Conservation (phyloP, 2,113 vertebrate species). For the Abramis brama region DNA sequence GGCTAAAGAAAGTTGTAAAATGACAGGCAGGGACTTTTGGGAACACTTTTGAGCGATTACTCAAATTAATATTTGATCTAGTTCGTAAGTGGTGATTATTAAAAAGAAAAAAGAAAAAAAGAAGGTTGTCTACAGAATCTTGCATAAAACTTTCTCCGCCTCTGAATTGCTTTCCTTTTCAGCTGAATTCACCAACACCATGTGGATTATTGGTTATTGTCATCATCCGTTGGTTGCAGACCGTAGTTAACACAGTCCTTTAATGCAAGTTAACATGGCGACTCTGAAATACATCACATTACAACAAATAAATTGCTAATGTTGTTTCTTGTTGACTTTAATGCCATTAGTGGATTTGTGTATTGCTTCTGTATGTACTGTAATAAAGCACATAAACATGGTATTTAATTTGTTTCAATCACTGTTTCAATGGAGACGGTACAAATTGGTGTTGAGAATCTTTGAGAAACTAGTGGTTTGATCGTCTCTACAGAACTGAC, state of each 20-base stretch:
- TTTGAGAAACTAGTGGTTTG: neutral
- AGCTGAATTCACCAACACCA: neutral
- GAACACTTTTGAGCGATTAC: too few relatives aligned
- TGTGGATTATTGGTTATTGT: neutral
- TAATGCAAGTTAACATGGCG: too few relatives aligned
- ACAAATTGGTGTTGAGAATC: neutral
- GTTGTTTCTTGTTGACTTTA: neutral
- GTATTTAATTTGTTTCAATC: neutral
- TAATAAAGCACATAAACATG: neutral
- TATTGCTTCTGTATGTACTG: neutral
- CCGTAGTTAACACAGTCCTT: neutral
- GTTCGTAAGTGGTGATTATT: too few relatives aligned
- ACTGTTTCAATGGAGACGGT: neutral
- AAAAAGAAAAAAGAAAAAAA: too few relatives aligned
- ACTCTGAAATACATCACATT: neutral
- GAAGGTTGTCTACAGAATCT: too few relatives aligned
- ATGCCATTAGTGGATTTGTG: neutral
- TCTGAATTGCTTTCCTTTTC: neutral
- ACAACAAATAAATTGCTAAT: neutral
- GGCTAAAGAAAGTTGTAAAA: too few relatives aligned
- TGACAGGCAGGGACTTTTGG: too few relatives aligned
- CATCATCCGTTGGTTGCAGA: neutral
- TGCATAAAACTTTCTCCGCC: too few relatives aligned
- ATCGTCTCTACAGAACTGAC: neutral
- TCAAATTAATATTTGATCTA: too few relatives aligned